Evolutionary conservation across 2,797 vertebrate genomes (phyloP), one percentile per base, ranked within the genome.

Genomic region (Pangasius mekongensis): DNA sequence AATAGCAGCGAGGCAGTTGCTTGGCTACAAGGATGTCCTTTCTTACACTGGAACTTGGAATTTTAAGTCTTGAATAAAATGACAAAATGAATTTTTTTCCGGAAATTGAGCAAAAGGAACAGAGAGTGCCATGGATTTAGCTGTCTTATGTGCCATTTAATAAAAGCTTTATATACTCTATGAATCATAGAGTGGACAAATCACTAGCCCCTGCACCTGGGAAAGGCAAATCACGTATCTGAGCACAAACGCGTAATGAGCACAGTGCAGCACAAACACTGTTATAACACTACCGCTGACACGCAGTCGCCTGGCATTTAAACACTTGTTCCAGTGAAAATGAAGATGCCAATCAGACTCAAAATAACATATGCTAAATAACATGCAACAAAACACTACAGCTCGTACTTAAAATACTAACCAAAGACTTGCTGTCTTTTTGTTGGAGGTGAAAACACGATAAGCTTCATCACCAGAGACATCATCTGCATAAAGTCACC

Each of bases 11-110:
- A 87, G 7, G 73, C 73, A 88, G 82, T 78, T 84, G 83, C 73
- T 58, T 80, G 87, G 73, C 49, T 85, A 88, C 62, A 56, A 78
- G 58, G 13, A 83, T 39, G n/a, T 27, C 20, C 60, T 33, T 80
- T 71, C 54, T 60, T 83, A 16, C 49, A 62, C 6, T 43, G 27
- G 5, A 66, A 77, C 10, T 36, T 27, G 86, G 9, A 39, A 83
- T 60, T 71, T 73, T 47, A 49, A 47, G 6, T 39, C 24, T 24
- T 64, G 80, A 83, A 74, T 54, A 69, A 81, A 20, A 30, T 27
- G 27, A 47, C 8, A 24, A 24, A 54, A n/a, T 80, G 5, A 0
- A 11, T 47, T 43, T 47, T 43, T 83, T 47, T 58, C 0, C 33
- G 20, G 30, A 14, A 18, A 5, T 39, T 8, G 43, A 30, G 30